Evolutionary conservation across 1,140 invertebrate species (phyloP).

Genomic region (Lepidostoma basale): DNA sequence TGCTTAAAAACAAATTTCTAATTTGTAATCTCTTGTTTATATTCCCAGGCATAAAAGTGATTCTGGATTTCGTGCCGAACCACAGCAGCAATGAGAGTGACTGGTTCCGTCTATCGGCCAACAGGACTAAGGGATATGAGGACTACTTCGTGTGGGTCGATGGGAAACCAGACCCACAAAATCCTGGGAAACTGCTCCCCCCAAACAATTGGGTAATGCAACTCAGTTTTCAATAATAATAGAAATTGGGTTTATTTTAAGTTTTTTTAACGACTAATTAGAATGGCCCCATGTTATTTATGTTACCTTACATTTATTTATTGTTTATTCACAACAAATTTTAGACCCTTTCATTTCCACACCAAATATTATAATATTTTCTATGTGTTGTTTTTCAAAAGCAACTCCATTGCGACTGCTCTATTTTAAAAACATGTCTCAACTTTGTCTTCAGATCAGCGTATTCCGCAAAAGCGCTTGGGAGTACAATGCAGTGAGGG

Average conservation of each 20-base stretch:
- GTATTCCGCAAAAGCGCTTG: slow-evolving; percentile 74
- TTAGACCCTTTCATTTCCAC: too few relatives aligned
- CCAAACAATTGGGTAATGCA: slow-evolving; percentile 73
- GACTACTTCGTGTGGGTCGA: slow-evolving; percentile 75
- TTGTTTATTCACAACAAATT: neutral
- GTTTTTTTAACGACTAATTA: neutral
- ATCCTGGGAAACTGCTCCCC: slow-evolving; percentile 55
- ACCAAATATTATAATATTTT: too few relatives aligned
- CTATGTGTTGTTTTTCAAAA: too few relatives aligned
- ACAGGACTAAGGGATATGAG: slow-evolving; percentile 64
- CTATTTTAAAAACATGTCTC: too few relatives aligned
- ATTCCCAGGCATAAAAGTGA: slow-evolving; percentile 60
- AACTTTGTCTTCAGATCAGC: slow-evolving; percentile 61
- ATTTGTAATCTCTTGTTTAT: neutral
- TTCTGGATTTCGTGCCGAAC: slow-evolving; percentile 75
- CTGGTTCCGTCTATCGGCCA: slow-evolving; percentile 72
- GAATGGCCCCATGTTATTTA: neutral
- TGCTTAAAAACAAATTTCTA: neutral
- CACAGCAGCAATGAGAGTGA: slow-evolving; percentile 73
- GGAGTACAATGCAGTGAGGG: slow-evolving; percentile 69
- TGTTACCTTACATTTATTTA: neutral
- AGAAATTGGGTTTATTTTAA: neutral
- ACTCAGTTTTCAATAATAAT: slow-evolving; percentile 1
- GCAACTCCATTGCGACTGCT: too few relatives aligned
- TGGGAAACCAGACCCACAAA: slow-evolving; percentile 57